Percentiles rank a stretch among this genome's conserved stretches.
Evolutionary conservation across 2,888 invertebrate species (phyloP).

Genomic region (Patella depressa): DNA sequence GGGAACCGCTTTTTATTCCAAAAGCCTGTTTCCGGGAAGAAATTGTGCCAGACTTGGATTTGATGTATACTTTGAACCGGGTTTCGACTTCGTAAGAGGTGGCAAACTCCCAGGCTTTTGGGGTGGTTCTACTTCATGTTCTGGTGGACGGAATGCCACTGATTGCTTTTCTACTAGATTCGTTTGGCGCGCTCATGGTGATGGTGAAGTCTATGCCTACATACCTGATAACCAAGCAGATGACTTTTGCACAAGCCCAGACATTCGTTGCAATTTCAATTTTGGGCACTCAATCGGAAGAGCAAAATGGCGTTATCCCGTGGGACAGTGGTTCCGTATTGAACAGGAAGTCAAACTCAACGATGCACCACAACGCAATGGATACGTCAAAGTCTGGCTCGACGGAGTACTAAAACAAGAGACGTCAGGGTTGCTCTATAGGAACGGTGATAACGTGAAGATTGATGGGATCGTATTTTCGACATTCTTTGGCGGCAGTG

Average conservation of each 20-base stretch:
- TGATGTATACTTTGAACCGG: slow-evolving; percentile 28
- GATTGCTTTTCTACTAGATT: slow-evolving; percentile 54
- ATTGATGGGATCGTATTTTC: slow-evolving; percentile 53
- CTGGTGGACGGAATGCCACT: slow-evolving; percentile 45
- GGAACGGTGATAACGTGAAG: slow-evolving; percentile 32
- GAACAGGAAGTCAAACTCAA: slow-evolving; percentile 48
- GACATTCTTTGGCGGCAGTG: slow-evolving; percentile 51
- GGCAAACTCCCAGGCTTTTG: slow-evolving; percentile 39
- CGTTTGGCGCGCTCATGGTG: slow-evolving; percentile 56
- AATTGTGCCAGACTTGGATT: slow-evolving; percentile 24
- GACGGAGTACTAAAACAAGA: slow-evolving; percentile 36
- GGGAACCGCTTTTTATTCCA: slow-evolving; percentile 19
- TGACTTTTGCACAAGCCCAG: slow-evolving; percentile 33
- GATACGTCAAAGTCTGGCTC: slow-evolving; percentile 45
- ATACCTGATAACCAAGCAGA: slow-evolving; percentile 41
- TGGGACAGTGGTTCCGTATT: slow-evolving; percentile 43
- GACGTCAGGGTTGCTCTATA: slow-evolving; percentile 33
- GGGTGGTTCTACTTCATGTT: slow-evolving; percentile 47
- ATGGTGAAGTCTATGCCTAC: slow-evolving; percentile 58
- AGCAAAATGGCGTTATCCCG: slow-evolving; percentile 11
- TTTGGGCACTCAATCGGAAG: slow-evolving; percentile 38
- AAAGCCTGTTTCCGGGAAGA: slow-evolving; percentile 1
- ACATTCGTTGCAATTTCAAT: slow-evolving; percentile 32
- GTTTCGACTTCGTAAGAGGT: slow-evolving; percentile 41
- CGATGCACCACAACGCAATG: slow-evolving; percentile 37